Evolutionary conservation across 1,140 invertebrate genomes (phyloP).

Genomic region (Hyles euphorbiae): DNA sequence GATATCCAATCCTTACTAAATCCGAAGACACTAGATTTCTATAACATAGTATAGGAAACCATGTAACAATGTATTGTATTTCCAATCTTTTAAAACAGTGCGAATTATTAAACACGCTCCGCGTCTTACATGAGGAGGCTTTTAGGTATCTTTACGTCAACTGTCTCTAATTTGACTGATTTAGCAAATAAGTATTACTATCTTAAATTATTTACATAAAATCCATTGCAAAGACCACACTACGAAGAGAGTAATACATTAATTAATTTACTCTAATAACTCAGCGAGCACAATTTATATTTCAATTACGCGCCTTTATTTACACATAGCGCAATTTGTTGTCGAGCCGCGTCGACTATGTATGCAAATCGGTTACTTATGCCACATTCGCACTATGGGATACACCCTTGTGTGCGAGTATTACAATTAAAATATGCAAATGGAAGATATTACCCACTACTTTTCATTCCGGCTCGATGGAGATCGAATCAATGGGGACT

Average conservation of each 20-base stretch:
- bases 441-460: slow-evolving; percentile 65
- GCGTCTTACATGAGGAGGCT: no score
- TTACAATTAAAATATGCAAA: slow-evolving; percentile 75
- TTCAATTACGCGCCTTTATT: slow-evolving; percentile 48
- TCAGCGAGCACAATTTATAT: slow-evolving; percentile 10
- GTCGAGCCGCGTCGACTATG: slow-evolving; percentile 34
- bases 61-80: no score
- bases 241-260: background rate
- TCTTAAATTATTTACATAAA: no score
- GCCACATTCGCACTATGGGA: slow-evolving; percentile 50
- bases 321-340: slow-evolving; percentile 54
- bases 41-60: no score
- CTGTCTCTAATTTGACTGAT: no score
- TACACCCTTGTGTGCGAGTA: slow-evolving; percentile 34
- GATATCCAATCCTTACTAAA: no score
- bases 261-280: slow-evolving; percentile 5
- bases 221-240: background rate
- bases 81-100: no score
- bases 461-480: slow-evolving; percentile 60
- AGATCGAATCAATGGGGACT: slow-evolving; percentile 36
- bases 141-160: no score
- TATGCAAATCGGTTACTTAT: slow-evolving; percentile 63
- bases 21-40: no score
- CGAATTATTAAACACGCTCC: no score
- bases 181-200: no score